These are phyloP conservation scores for Isurus oxyrinchus DNA, from an alignment of 2,113 vertebrate species.

Conservation along the genomic window DNA sequence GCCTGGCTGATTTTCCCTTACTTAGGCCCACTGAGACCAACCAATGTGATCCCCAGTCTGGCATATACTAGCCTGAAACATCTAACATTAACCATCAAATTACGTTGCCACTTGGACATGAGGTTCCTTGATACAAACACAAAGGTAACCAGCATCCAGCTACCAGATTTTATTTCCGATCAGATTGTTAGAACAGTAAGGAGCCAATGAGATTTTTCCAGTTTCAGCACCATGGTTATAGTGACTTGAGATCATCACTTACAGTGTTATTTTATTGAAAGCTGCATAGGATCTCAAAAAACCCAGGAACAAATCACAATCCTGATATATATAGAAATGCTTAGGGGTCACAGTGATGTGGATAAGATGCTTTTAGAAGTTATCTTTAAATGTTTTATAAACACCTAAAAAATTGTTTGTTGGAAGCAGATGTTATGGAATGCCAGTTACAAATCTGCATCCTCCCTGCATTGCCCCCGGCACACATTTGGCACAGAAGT, in stretches of 20 bases:
- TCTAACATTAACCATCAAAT: background rate
- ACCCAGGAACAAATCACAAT: background rate
- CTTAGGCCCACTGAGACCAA: background rate
- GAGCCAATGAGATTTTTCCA: background rate
- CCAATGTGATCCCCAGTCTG: background rate
- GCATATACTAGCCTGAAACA: background rate
- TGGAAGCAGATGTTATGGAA: background rate
- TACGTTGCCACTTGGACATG: background rate
- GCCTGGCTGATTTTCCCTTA: background rate
- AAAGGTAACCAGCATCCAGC: background rate
- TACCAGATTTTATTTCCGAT: background rate
- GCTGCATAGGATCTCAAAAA: background rate
- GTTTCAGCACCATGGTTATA: background rate
- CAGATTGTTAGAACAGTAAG: background rate
- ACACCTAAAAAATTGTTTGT: slow-evolving; percentile 1
- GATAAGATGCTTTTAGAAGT: background rate
- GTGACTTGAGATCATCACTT: background rate
- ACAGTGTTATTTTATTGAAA: background rate
- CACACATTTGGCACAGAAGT: background rate
- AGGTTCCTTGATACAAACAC: background rate
- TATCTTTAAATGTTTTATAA: background rate
- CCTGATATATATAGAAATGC: background rate
- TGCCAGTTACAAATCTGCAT: slow-evolving; percentile 10
- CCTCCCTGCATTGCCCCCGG: background rate
- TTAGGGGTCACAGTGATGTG: background rate